Base-by-base conservation (phyloP, 1,140 invertebrate species). In the Ceratoteleas bidentatus region DNA sequence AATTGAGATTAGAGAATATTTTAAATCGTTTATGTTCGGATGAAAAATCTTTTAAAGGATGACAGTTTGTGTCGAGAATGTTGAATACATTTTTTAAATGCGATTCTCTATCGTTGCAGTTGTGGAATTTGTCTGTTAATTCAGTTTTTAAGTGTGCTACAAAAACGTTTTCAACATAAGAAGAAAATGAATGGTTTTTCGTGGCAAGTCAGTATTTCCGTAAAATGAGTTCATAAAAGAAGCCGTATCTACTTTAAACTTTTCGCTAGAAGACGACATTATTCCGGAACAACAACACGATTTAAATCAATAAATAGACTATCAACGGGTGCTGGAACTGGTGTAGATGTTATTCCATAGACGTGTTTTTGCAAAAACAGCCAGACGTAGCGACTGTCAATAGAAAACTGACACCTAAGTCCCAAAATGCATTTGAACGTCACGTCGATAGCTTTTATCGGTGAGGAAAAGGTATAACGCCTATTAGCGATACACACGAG, bases 321-420 rank as follows among this genome's bases (percentile, higher is more conserved):
- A 24, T 47, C 33, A 13, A 68, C 53, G 0, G 10, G 13, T 9
- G 24, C 11, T 68, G 53, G 65, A 49, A 49, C 54, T 38, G 6
- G n/a, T 11, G 38, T 6, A 49, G 45, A 6, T 49, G 45, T n/a
- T n/a, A 72, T 60, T 43, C 11, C 15, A n/a, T 61, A 72, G 9
- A 72, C 7, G 32, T 72, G 14, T 45, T 72, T 60, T 43, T 50
- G 6, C 16, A 72, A 43, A 61, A 72, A 61, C n/a, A 72, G 34
- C 57, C 56, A 72, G 5, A 53, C 57, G 13, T 53, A 32, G 4
- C 34, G 24, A 49, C 68, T 72, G 9, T 72, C 68, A 53, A 72
- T 38, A 0, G 68, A 36, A 45, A 53, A 72, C 7, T 61, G 6
- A 54, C 38, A 47, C 3, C 33, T 14, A 43, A 70, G 32, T 6